Evolutionary conservation across 2,888 invertebrate species (phyloP).

Genomic region (Leptogaster cylindrica): DNA sequence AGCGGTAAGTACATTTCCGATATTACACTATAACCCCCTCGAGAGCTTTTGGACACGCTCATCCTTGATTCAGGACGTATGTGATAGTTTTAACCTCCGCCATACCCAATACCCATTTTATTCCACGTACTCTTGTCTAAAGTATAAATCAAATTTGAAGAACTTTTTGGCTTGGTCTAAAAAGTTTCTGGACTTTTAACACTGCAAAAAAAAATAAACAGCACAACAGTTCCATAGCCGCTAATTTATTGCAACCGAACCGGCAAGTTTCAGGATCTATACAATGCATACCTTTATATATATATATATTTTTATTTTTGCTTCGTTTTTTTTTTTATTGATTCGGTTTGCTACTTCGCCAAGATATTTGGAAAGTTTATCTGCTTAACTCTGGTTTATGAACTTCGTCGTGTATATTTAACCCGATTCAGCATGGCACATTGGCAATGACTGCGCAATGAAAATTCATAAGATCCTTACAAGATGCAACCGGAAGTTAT

Average conservation of each 20-base stretch:
- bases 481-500: not conserved
- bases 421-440: conserved; percentile 32
- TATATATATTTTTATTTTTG: too few relatives aligned
- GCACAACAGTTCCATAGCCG: conserved; percentile 19
- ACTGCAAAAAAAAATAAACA: conserved; percentile 24
- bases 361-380: conserved; percentile 27
- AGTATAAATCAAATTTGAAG: conserved; percentile 33
- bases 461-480: conserved; percentile 28
- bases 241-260: conserved; percentile 36
- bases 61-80: conserved; percentile 21
- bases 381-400: conserved; percentile 30
- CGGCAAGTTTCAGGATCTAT: not conserved
- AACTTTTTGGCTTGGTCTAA: conserved; percentile 32
- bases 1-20: conserved; percentile 63
- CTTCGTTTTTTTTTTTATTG: conserved; percentile 38
- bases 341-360: conserved; percentile 32
- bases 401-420: conserved; percentile 27
- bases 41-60: not conserved
- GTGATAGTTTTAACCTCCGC: conserved; percentile 18
- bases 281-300: too few relatives aligned
- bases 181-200: conserved; percentile 10
- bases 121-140: too few relatives aligned
- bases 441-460: conserved; percentile 32
- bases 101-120: too few relatives aligned
- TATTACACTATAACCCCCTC: conserved; percentile 8